Evolutionary conservation across 2,888 invertebrate species (phyloP).

Genomic region (Lycaena phlaeas): DNA sequence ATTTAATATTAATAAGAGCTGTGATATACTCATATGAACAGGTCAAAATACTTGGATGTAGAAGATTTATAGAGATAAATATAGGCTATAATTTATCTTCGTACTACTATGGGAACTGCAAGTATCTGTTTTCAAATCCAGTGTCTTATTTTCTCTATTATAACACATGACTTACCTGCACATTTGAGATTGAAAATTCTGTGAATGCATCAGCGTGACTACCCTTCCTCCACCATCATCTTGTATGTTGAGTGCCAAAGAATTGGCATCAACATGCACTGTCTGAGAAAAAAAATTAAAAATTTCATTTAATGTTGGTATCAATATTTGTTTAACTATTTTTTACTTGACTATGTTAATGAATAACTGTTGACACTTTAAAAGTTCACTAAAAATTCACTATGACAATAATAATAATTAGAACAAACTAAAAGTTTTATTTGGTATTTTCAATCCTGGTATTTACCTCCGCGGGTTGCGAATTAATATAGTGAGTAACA

Average conservation of each 20-base stretch:
- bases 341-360: not conserved
- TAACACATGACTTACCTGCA: constrained; percentile 63
- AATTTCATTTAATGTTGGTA: not conserved
- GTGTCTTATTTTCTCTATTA: too few relatives aligned
- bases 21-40: too few relatives aligned
- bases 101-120: too few relatives aligned
- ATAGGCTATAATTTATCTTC: too few relatives aligned
- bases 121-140: too few relatives aligned
- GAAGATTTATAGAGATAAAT: too few relatives aligned
- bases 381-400: too few relatives aligned
- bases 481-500: constrained; percentile 58
- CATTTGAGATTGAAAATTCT: constrained; percentile 46
- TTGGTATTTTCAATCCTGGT: not conserved
- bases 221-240: constrained; percentile 46
- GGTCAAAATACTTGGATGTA: too few relatives aligned
- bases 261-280: constrained; percentile 51
- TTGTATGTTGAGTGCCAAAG: constrained; percentile 47
- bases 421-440: constrained; percentile 1
- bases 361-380: too few relatives aligned
- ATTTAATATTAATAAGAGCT: too few relatives aligned
- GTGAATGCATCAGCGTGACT: constrained; percentile 58
- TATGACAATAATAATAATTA: too few relatives aligned
- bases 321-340: not conserved
- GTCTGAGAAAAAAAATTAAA: constrained; percentile 28
- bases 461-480: constrained; percentile 46